Evolutionary conservation across 2,113 vertebrate species (phyloP).

Genomic region (Erythrolamprus reginae): DNA sequence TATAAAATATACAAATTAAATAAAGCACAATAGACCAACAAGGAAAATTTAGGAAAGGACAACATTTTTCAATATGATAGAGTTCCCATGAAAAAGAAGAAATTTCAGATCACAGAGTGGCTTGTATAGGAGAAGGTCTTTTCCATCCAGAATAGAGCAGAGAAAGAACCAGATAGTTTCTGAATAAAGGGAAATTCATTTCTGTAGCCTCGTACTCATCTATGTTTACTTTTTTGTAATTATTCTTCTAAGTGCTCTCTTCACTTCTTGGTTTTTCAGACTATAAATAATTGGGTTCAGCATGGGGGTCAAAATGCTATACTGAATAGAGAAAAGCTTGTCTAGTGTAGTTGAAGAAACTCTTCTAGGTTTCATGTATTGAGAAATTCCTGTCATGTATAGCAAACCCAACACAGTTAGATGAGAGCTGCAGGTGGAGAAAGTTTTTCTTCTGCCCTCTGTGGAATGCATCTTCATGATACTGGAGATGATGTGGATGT

Average conservation of each 20-base stretch:
- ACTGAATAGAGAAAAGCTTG: background rate
- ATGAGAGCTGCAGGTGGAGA: conserved; percentile 17
- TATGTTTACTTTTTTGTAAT: background rate
- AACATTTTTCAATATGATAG: no score
- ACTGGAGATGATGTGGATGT: background rate
- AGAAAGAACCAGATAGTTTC: no score
- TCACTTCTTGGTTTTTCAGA: conserved; percentile 18
- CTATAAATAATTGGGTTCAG: conserved; percentile 22
- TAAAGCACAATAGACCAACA: no score
- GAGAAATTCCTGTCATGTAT: conserved; percentile 6
- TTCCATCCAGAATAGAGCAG: no score
- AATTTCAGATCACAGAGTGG: no score
- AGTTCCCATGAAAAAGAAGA: no score
- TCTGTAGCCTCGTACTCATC: background rate
- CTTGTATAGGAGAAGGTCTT: no score
- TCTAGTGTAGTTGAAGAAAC: background rate
- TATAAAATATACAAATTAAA: background rate
- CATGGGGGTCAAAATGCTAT: conserved; percentile 21
- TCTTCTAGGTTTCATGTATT: conserved; percentile 7
- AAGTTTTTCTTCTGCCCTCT: background rate
- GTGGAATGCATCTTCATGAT: conserved; percentile 1
- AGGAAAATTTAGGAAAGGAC: no score
- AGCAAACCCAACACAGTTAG: conserved; percentile 2
- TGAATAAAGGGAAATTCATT: no score
- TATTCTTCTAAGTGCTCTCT: background rate